These are phyloP conservation scores for Euclidia mi DNA, from an alignment of 2,888 invertebrate species.

Conservation along the genomic window DNA sequence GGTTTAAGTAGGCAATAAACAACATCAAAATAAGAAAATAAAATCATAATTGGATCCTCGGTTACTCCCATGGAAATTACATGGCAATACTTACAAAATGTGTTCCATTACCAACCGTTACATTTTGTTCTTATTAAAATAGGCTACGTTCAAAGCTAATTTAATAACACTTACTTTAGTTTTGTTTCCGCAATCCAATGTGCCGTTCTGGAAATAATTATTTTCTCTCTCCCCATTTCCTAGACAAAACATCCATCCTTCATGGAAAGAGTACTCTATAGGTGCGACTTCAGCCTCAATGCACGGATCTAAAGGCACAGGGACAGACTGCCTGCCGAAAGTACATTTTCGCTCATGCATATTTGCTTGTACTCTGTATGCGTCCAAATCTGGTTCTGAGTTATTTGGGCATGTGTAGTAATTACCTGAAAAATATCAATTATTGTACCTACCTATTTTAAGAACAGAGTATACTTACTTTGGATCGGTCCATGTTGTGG, in stretches of 20 bases:
- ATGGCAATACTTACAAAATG: too few relatives aligned
- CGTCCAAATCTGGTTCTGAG: slow-evolving; percentile 82
- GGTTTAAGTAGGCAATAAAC: too few relatives aligned
- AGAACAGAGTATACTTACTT: too few relatives aligned
- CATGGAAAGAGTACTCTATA: slow-evolving; percentile 84
- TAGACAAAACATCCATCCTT: slow-evolving; percentile 87
- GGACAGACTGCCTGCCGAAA: slow-evolving; percentile 69
- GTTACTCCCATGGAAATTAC: too few relatives aligned
- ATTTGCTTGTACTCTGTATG: slow-evolving; percentile 81
- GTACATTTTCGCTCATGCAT: slow-evolving; percentile 86
- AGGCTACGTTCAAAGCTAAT: background rate
- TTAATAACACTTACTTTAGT: slow-evolving; percentile 70
- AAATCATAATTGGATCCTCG: too few relatives aligned
- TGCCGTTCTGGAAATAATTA: slow-evolving; percentile 84
- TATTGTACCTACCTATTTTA: background rate
- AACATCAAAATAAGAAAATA: too few relatives aligned
- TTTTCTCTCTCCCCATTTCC: slow-evolving; percentile 85
- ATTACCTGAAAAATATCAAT: slow-evolving; percentile 66
- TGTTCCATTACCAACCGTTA: too few relatives aligned
- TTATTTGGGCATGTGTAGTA: slow-evolving; percentile 81
- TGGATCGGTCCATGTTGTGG: too few relatives aligned
- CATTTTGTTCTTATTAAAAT: too few relatives aligned
- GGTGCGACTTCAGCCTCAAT: slow-evolving; percentile 86
- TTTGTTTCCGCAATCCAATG: slow-evolving; percentile 85
- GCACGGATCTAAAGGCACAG: slow-evolving; percentile 79